Evolutionary conservation across 1,140 invertebrate species (phyloP).

Genomic region (Eumeta japonica): DNA sequence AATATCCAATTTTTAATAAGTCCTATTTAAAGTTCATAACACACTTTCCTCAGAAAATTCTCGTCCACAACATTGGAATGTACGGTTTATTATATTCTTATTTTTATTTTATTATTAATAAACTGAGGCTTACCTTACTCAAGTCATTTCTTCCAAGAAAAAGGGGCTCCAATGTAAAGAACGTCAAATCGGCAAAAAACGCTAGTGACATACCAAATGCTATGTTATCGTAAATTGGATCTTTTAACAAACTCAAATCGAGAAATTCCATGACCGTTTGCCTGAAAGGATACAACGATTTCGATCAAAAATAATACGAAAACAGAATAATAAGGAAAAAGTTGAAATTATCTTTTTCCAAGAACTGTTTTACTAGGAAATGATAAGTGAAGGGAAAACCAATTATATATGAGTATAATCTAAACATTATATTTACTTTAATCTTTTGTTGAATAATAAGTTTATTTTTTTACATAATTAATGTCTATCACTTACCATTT

Average conservation of each 20-base stretch:
- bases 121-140: slow-evolving; percentile 52
- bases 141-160: slow-evolving; percentile 56
- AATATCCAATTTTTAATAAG: too few species aligned
- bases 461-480: slow-evolving; percentile 5
- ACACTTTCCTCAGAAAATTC: too few species aligned
- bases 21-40: too few species aligned
- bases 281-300: slow-evolving; percentile 23
- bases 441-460: too few species aligned
- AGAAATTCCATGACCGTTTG: slow-evolving; percentile 58
- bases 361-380: too few species aligned
- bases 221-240: slow-evolving; percentile 62
- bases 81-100: too few species aligned
- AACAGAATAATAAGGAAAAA: background rate
- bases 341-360: too few species aligned
- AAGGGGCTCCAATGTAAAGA: slow-evolving; percentile 61
- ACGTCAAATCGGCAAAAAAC: slow-evolving; percentile 62
- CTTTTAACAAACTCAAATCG: slow-evolving; percentile 60
- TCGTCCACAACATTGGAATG: too few species aligned
- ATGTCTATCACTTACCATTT: slow-evolving; percentile 32
- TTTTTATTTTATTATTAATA: too few species aligned
- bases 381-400: too few species aligned
- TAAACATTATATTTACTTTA: too few species aligned
- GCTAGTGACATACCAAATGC: slow-evolving; percentile 58
- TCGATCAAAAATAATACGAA: background rate
- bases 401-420: too few species aligned